phyloP scores from a whole-genome alignment of 2,888 invertebrate species.

The Pyralis farinalis region DNA sequence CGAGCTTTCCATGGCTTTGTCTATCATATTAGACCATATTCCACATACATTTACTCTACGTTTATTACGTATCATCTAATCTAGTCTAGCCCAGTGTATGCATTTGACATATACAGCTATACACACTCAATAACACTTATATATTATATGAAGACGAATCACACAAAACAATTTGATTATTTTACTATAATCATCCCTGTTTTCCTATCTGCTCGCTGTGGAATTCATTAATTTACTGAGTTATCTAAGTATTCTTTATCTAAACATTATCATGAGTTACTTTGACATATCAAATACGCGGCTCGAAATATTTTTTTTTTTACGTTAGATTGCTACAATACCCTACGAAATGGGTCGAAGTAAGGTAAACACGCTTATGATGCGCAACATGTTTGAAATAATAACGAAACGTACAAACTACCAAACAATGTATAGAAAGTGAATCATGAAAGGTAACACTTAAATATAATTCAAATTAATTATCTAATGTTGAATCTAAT shows the following conservation, averaged over 20 bases:
- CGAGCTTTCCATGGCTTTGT: slow-evolving; percentile 53
- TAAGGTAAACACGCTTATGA: slow-evolving; percentile 49
- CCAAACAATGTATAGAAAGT: slow-evolving; percentile 32
- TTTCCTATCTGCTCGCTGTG: slow-evolving; percentile 78
- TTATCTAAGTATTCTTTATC: slow-evolving; percentile 72
- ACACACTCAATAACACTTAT: slow-evolving; percentile 77
- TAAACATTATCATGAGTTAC: slow-evolving; percentile 77
- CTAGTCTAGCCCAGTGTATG: slow-evolving; percentile 63
- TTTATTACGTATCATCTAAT: slow-evolving; percentile 50
- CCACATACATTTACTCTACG: slow-evolving; percentile 36
- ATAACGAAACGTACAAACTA: slow-evolving; percentile 36
- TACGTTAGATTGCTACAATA: slow-evolving; percentile 67
- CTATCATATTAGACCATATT: slow-evolving; percentile 38
- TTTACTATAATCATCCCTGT: slow-evolving; percentile 76
- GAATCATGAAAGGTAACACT: slow-evolving; percentile 42
- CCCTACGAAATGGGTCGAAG: slow-evolving; percentile 72
- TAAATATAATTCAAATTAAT: slow-evolving; percentile 38
- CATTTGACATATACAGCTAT: slow-evolving; percentile 64
- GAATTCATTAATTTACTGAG: slow-evolving; percentile 61
- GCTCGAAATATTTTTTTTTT: slow-evolving; percentile 76
- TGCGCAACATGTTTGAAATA: slow-evolving; percentile 40
- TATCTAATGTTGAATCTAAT: slow-evolving; percentile 49
- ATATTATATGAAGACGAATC: slow-evolving; percentile 66
- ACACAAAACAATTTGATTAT: slow-evolving; percentile 70
- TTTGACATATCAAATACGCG: slow-evolving; percentile 81